Base-by-base conservation (phyloP, 2,113 vertebrate genomes). In the Phalacrocorax brasilianus region DNA sequence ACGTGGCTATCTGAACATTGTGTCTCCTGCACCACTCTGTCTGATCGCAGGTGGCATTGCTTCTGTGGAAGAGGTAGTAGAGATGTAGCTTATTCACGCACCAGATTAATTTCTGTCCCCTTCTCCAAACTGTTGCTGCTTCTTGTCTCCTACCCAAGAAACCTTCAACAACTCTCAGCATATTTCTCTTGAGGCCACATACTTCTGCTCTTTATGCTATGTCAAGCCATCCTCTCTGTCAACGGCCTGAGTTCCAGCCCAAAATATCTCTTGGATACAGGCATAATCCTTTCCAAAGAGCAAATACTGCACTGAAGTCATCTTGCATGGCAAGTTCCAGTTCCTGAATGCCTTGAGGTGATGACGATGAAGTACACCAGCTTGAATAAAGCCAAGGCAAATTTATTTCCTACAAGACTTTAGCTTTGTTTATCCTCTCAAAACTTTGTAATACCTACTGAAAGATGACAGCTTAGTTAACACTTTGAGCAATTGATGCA, bases 1-100 rank as follows among this genome's bases (percentile, higher is more conserved):
- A 13, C 2, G 0, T 14, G 21, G 4, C 33, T 84, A 23, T 62
- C 40, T 47, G 3, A 73, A 35, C 8, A 6, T 8, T 8, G 4
- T 35, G 26, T 56, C 58, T 84, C 22, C 20, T 66, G 12, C 11
- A 40, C 26, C 52, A 23, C 4, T 65, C 20, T 3, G 10, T 28
- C 58, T 33, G 26, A 56, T 20, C 0, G 2, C 26, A 62, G 35
- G 5, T 61, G 33, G 6, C 12, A 11, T 52, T 80, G 8, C 23
- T 70, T 86, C 53, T 42, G 9, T 47, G 33, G 40, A 76, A 76
- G 49, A 53, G 7, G 26, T 24, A 56, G 9, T 28, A 42, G 47
- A 71, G 12, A 30, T 13, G 16, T 4, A 33, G 20, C 8, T 42
- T 82, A 70, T 72, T 55, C 26, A 40, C 0, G 1, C 4, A 47